Base-by-base conservation (phyloP, 2,888 invertebrate species). In the Actias luna region DNA sequence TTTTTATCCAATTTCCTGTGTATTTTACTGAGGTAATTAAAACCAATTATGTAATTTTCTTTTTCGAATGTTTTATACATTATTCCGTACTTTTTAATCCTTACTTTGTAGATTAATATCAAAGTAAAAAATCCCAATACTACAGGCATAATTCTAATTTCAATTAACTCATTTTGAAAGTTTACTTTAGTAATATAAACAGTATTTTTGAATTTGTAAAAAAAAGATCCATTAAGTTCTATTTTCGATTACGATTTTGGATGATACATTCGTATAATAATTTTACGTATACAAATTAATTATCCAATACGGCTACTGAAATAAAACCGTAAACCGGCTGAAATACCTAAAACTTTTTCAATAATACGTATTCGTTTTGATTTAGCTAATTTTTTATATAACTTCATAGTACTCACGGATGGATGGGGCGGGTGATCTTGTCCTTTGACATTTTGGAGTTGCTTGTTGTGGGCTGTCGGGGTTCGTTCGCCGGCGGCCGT, bases 381-480 rank as follows among this genome's bases (percentile, higher is more conserved):
- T 12, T 59, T 36, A 29, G 36, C 39, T 16, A 25, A 3, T 60
- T 25, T 33, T 5, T 12, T n/a, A 35, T 52, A 60, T 55, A 57
- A 22, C 27, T 18, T 39, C 61, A 63, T 60, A 59, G 27, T 78
- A 93, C 95, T 95, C 93, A 96, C 96, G 93, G 96, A 96, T 79
- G 96, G 96, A 89, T 96, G 96, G 81, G 96, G 88, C 76, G 87
- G 89, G 25, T 91, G 89, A 14, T 93, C 93, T 64, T 93, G 93
- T 5, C 93, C 94, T 92, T 96, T 96, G 93, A 95, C 96, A 93
- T 95, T 96, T 78, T 95, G 95, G 71, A 96, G 93, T 75, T 95
- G 95, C 79, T 96, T 96, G 93, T 95, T 96, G 84, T 95, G 95
- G 4, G 94, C 94, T 58, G 95, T 83, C 82, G 95, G 83, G 84